Conservation (phyloP, 1,140 invertebrate species). For the Oryctes rhinoceros region DNA sequence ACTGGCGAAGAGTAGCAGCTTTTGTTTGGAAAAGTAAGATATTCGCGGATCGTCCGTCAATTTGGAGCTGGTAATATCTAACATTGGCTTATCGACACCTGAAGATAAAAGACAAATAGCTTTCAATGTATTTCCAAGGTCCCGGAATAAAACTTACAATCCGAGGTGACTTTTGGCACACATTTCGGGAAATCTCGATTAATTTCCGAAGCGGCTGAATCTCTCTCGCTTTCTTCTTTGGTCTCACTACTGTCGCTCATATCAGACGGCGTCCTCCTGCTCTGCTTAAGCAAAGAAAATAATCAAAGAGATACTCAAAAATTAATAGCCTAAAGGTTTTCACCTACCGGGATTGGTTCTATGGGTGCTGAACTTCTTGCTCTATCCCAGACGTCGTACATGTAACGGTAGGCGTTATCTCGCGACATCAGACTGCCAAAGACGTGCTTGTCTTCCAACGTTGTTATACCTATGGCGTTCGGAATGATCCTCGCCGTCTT, state of each 20-base stretch:
- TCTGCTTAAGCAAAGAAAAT: not conserved
- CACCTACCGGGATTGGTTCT: conserved; percentile 53
- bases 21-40: conserved; percentile 50
- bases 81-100: conserved; percentile 28
- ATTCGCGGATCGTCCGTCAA: not conserved
- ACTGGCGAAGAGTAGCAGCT: conserved; percentile 60
- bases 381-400: conserved; percentile 64
- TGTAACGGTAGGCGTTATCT: conserved; percentile 85
- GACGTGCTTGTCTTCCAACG: conserved; percentile 82
- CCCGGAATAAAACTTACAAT: not conserved
- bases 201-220: conserved; percentile 48
- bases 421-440: conserved; percentile 89
- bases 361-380: conserved; percentile 51
- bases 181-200: conserved; percentile 45
- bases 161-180: not conserved
- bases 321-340: not conserved
- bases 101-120: not conserved
- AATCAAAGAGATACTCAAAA: conserved; percentile 33
- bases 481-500: conserved; percentile 90
- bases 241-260: conserved; percentile 51
- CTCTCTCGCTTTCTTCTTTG: conserved; percentile 54
- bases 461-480: conserved; percentile 91
- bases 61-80: not conserved
- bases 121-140: not conserved
- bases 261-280: conserved; percentile 49